Base-by-base conservation (phyloP, 2,797 vertebrate species). In the Bradypodion ventrale region DNA sequence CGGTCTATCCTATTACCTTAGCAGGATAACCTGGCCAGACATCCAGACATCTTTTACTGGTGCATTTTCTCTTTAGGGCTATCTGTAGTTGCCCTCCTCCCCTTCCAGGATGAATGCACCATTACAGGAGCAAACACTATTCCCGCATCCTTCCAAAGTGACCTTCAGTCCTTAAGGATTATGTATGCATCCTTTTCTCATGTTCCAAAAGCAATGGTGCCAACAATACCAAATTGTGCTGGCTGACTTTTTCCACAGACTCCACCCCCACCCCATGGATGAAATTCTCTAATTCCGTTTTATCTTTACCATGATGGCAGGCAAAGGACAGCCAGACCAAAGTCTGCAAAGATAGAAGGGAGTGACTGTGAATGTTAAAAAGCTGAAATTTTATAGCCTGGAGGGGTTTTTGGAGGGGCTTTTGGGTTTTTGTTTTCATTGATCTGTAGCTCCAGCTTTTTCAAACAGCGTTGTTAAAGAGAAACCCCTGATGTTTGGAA, bases 391-490 rank as follows among this genome's bases (percentile, higher is more conserved):
- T 84, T 90, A 37, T 2, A 70, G 75, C 69, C 23, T 75, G 59
- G 59, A 86, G 35, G 3, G 78, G 12, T 1, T 0, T 0, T 83
- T 3, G 29, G 44, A 19, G 7, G 9, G 5, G 7, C 27, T 6
- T 52, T 23, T 60, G 8, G 42, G 9, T 75, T 5, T 74, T 73
- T 12, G 12, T 74, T 7, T 82, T 56, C 78, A 72, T 40, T 80
- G 86, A 82, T 72, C 86, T 83, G 49, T 86, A 91, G 78, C 73
- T 65, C 6, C 56, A 19, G 62, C 37, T 16, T 89, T 88, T 90
- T 86, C 42, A 80, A 76, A 80, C 42, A 87, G n/a, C 19, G n/a
- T 44, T 74, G 37, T n/a, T 75, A 35, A 85, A 66, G 84, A 60
- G 52, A 89, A 87, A 63, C 44, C 32, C 72, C 83, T 80, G 23